Base-by-base conservation (phyloP, 2,113 vertebrate genomes). In the Clarias macrocephalus region DNA sequence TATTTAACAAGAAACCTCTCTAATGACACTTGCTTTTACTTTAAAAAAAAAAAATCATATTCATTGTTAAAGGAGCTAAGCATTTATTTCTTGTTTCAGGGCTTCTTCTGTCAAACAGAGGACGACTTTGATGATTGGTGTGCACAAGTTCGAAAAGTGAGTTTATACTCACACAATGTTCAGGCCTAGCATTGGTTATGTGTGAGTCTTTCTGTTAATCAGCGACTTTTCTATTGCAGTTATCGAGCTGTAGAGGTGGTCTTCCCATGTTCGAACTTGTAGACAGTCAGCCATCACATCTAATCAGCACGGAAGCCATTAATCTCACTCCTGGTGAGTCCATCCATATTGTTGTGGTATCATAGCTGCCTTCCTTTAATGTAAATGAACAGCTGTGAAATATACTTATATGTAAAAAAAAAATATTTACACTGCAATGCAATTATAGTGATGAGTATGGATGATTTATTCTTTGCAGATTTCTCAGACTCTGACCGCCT, bases 221-320 rank as follows among this genome's bases (percentile, higher is more conserved):
- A 16, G 21, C 2, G 28, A 21, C n/a, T 28, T 54, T 54, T 70
- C 1, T 72, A 30, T 72, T 37, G 28, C 92, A 99, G 98, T 90
- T 98, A 88, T 97, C 97, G 30, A 94, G 96, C 91, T 96, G 95
- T n/a, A 95, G 94, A 93, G 97, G 96, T 0, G 96, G 95, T 0
- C 93, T 99, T 88, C 97, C 97, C 0, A 99, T 99, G 98, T 99
- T 99, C 2, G 98, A 99, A 57, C 95, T 99, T 28, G 97, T 99
- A 0, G 98, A 99, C 77, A 97, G 95, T 89, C 97, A 99, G 92
- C 98, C 97, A 0, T 96, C 96, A 0, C 98, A 99, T 90, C 95
- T 99, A 93, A 96, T 97, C 94, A 96, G 95, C 56, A 93, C 97
- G 0, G 98, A 99, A 0, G 93, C 97, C 86, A 95, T 99, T 56